Base-by-base conservation (phyloP, 2,888 invertebrate species). In the Antheraea yamamai region DNA sequence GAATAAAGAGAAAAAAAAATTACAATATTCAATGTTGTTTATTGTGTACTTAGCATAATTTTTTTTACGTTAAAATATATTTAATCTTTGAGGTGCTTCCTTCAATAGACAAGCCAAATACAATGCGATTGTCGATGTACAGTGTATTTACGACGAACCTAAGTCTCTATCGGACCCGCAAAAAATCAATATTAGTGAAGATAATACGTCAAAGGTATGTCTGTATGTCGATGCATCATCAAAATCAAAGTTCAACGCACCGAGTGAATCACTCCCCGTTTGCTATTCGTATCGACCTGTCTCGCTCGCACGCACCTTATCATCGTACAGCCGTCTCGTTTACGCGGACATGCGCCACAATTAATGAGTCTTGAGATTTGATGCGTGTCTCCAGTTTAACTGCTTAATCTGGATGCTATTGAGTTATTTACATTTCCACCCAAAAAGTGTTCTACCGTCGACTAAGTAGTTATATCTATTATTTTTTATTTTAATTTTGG, bases 141-240 rank as follows among this genome's bases (percentile, higher is more conserved):
- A 39, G 0, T 7, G 35, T 39, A 39, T 7, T 7, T 39, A 39
- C 7, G 35, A 39, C 4, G 0, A 39, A 39, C 35, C 47, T 47
- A 47, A 1, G 47, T 10, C 47, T 7, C 47, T 47, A 12, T 47
- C 4, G 7, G 47, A 7, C 55, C 8, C 20, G 20, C 55, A 66
- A 66, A 66, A 64, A 30, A 66, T 30, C 26, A 66, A 66, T 66
- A 66, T 26, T 66, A 66, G 6, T 16, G 30, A 4, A 30, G 26
- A 66, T 30, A 66, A 30, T 30, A 66, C 30, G 16, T 30, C 64
- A 30, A 66, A 66, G 30, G 14, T 66, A 66, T 66, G 77, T 70
- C n/a, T 70, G 20, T 78, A 73, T 76, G 77, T 79, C 79, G 78
- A 81, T 79, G 79, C 73, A 75, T 80, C 81, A 78, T 80, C 79